Conservation (phyloP, 2,888 invertebrate genomes). For the Mycalesis mineus region DNA sequence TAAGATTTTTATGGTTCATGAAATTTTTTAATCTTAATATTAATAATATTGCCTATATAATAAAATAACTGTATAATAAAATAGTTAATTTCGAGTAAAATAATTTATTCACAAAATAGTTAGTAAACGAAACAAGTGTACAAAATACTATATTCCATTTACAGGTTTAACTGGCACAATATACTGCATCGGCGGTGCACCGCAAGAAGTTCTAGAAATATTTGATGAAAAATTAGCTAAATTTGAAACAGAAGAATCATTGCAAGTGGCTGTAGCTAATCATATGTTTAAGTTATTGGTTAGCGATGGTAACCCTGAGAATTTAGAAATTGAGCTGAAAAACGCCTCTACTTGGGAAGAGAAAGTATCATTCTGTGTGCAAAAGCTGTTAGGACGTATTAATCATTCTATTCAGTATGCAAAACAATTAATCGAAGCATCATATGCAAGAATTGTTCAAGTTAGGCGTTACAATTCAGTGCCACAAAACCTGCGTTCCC, state of each 20-base stretch:
- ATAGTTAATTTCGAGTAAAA: too few species aligned
- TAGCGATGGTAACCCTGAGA: conserved; percentile 17
- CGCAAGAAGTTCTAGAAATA: conserved; percentile 38
- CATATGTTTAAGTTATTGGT: conserved; percentile 49
- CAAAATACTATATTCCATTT: conserved; percentile 1
- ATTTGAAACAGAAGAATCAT: conserved; percentile 35
- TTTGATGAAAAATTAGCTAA: conserved; percentile 39
- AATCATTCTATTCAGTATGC: conserved; percentile 51
- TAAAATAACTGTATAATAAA: too few species aligned
- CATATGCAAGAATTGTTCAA: conserved; percentile 36
- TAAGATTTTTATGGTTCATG: too few species aligned
- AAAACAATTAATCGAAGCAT: conserved; percentile 40
- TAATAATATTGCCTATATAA: too few species aligned
- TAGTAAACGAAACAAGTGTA: background rate
- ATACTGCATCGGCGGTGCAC: conserved; percentile 48
- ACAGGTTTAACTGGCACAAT: conserved; percentile 49
- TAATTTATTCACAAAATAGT: too few species aligned
- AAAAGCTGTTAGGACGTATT: conserved; percentile 43
- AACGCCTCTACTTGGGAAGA: conserved; percentile 37
- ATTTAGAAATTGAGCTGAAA: conserved; percentile 26
- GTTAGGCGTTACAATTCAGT: conserved; percentile 28
- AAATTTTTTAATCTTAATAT: too few species aligned
- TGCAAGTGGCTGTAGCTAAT: conserved; percentile 43
- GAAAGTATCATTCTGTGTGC: conserved; percentile 41
- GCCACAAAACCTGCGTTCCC: conserved; percentile 37